Evolutionary conservation across 2,113 vertebrate species (phyloP), one percentile per base, ranked within the genome.

Genomic region (Nansenia antarctica): DNA sequence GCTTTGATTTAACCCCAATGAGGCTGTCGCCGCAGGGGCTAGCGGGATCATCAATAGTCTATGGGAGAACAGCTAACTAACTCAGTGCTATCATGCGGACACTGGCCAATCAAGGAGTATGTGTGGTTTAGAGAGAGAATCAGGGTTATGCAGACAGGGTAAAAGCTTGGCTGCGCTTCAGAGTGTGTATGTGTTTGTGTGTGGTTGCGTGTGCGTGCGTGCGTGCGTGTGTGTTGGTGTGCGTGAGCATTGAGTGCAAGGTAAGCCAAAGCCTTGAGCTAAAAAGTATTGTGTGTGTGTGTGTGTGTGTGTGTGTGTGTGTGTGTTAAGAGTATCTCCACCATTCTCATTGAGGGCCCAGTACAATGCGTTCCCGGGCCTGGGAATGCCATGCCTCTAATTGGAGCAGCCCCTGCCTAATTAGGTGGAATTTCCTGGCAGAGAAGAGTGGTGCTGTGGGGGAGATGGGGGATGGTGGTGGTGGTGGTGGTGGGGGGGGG

Each of bases 391-490:
- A 81, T 11, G 78, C 74, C 70, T 87, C 80, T 89, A 90, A 91
- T 91, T 91, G 86, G 77, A 81, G 78, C 79, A 84, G 78, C 62
- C 84, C 53, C 72, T 82, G 80, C 74, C 77, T 89, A 90, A 90
- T 88, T 88, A 85, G 77, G 78, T 83, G 84, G 88, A 88, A 92
- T 91, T 90, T 92, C 86, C 88, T 91, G 87, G 84, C 82, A 79
- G 72, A 66, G 0, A 20, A 82, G 15, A 65, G 62, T 70, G 53
- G 26, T 9, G 11, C 20, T 15, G 20, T 22, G 9, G 1, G 59
- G 31, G 26, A 26, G 54, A 3, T 31, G n/a, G n/a, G n/a, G n/a
- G n/a, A n/a, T n/a, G n/a, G n/a, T n/a, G n/a, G n/a, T n/a, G n/a
- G n/a, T n/a, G n/a, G n/a, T n/a, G n/a, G n/a, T n/a, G n/a, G n/a